Conservation (phyloP, 2,113 vertebrate species). For the Scomber colias region DNA sequence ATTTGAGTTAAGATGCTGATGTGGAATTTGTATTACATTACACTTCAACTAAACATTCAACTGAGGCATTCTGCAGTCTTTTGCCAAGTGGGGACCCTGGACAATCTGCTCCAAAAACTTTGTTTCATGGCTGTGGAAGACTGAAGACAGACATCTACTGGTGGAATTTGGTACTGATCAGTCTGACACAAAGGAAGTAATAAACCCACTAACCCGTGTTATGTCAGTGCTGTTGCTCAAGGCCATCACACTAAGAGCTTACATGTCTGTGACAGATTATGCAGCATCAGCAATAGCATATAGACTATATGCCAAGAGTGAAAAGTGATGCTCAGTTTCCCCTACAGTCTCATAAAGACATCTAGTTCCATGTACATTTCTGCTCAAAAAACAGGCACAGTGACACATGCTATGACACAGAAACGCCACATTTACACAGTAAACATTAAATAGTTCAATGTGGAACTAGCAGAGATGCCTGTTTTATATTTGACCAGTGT, state of each 20-base stretch:
- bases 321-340: not conserved
- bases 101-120: slow-evolving; percentile 19
- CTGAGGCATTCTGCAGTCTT: slow-evolving; percentile 13
- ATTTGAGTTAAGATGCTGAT: not conserved
- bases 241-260: not conserved
- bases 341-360: not conserved
- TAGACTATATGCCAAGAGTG: not conserved
- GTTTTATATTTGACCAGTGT: slow-evolving; percentile 39
- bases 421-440: not conserved
- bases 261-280: not conserved
- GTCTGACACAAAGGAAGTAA: slow-evolving; percentile 40
- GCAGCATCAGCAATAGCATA: not conserved
- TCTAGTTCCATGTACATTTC: not conserved
- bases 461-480: slow-evolving; percentile 10
- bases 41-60: not conserved
- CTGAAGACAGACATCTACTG: slow-evolving; percentile 80
- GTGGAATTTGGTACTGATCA: slow-evolving; percentile 62
- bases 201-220: slow-evolving; percentile 16
- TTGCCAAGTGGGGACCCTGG: slow-evolving; percentile 9
- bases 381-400: slow-evolving; percentile 6
- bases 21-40: slow-evolving; percentile 2
- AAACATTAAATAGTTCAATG: not conserved
- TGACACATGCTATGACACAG: not conserved
- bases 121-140: slow-evolving; percentile 39
- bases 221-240: slow-evolving; percentile 40